Conservation (phyloP, 92 coral and sea anemone genomes). For the Pocillopora grandis region DNA sequence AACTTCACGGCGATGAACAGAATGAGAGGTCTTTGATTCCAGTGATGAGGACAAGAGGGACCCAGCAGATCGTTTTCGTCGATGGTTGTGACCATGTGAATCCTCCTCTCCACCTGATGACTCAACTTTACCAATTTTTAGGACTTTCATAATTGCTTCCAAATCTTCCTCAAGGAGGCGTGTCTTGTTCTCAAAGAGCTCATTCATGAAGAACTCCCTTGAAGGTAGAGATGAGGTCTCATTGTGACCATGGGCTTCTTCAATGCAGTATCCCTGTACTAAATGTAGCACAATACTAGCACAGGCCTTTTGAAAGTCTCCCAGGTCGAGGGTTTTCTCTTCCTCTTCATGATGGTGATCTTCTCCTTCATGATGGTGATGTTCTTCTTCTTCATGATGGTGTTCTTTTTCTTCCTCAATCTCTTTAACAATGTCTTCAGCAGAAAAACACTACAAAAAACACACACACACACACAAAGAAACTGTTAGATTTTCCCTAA, state of each 20-base stretch:
- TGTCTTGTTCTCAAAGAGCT: slow-evolving; percentile 47
- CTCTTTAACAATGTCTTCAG: slow-evolving; percentile 45
- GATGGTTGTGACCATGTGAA: slow-evolving; percentile 47
- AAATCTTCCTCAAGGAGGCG: slow-evolving; percentile 61
- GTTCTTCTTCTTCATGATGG: slow-evolving; percentile 14
- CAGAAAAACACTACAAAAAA: slow-evolving; percentile 57
- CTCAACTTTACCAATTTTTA: slow-evolving; percentile 49
- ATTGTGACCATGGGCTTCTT: slow-evolving; percentile 50
- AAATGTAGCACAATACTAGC: slow-evolving; percentile 75
- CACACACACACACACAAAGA: neutral
- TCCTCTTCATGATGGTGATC: slow-evolving; percentile 36
- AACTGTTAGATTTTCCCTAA: too few species aligned
- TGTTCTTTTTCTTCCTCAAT: slow-evolving; percentile 29
- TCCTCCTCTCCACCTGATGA: slow-evolving; percentile 2
- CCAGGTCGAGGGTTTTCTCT: slow-evolving; percentile 52
- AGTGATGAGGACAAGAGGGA: neutral
- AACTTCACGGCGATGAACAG: slow-evolving; percentile 45
- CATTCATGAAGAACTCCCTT: slow-evolving; percentile 61
- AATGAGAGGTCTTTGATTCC: slow-evolving; percentile 10
- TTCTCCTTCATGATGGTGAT: slow-evolving; percentile 19
- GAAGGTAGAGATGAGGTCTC: slow-evolving; percentile 52
- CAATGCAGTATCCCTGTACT: slow-evolving; percentile 71
- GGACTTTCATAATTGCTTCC: slow-evolving; percentile 39
- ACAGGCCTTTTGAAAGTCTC: slow-evolving; percentile 75
- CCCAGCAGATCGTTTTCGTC: slow-evolving; percentile 48